Evolutionary conservation across 1,140 invertebrate genomes (phyloP).

Genomic region (Ceratoteleas bidentatus): DNA sequence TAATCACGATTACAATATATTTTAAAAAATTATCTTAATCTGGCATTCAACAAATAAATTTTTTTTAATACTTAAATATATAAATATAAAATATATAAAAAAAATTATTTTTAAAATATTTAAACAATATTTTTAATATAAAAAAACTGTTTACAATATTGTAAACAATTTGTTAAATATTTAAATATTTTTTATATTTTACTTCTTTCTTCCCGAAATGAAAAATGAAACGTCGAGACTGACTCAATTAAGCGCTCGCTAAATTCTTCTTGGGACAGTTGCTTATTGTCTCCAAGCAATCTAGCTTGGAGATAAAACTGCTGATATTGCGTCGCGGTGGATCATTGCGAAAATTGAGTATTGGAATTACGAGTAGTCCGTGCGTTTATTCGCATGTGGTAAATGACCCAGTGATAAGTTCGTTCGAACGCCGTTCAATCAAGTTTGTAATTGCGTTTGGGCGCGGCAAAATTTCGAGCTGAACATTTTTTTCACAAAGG

Average conservation of each 20-base stretch:
- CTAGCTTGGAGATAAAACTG: conserved; percentile 41
- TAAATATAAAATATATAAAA: too few relatives aligned
- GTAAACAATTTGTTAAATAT: too few relatives aligned
- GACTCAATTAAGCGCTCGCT: conserved; percentile 40
- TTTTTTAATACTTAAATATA: too few relatives aligned
- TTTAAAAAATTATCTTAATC: too few relatives aligned
- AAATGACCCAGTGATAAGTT: conserved; percentile 25
- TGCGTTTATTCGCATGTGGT: conserved; percentile 11
- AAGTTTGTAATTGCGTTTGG: neutral
- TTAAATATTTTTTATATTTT: too few relatives aligned
- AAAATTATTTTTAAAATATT: too few relatives aligned
- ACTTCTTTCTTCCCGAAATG: too few relatives aligned
- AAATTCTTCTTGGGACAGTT: conserved; percentile 49
- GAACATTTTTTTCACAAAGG: too few relatives aligned
- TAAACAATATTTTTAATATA: too few relatives aligned
- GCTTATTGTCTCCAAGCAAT: conserved; percentile 51
- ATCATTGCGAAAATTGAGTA: conserved; percentile 44
- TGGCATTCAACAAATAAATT: too few relatives aligned
- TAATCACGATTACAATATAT: too few relatives aligned
- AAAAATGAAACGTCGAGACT: neutral
- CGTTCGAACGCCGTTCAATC: conserved; percentile 10
- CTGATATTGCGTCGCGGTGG: conserved; percentile 49
- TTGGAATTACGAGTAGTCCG: conserved; percentile 19
- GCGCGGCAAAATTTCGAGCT: neutral
- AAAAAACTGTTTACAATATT: too few relatives aligned